phyloP scores from a whole-genome alignment of 2,113 vertebrate species.

The Tichodroma muraria region DNA sequence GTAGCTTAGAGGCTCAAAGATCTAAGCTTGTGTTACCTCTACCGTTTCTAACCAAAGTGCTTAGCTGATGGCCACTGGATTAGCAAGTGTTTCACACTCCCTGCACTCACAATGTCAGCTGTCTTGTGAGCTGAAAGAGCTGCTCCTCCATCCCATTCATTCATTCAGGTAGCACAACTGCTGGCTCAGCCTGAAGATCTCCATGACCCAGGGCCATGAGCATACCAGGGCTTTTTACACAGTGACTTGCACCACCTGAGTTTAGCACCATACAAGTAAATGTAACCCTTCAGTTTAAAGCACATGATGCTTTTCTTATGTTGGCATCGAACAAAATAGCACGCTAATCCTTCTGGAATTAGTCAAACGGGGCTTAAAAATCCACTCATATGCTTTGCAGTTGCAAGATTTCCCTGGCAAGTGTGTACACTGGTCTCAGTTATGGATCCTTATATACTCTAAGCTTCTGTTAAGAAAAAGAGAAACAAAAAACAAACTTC shows the following conservation, averaged over 20 bases:
- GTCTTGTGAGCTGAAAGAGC: accelerated
- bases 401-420: slow-evolving; percentile 9
- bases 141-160: background rate
- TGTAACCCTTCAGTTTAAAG: background rate
- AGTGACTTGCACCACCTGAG: background rate
- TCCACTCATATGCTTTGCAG: background rate
- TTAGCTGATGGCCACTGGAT: background rate
- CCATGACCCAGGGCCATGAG: background rate
- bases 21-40: background rate
- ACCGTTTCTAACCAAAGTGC: background rate
- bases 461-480: background rate
- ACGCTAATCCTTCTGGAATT: background rate
- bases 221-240: background rate
- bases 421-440: background rate
- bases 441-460: background rate
- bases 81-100: background rate
- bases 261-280: background rate
- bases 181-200: background rate
- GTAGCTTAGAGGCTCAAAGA: background rate
- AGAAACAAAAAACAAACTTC: background rate
- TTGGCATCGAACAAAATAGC: background rate
- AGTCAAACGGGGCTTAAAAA: background rate
- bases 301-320: background rate
- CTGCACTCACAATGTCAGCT: background rate
- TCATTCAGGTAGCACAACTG: background rate